Conservation (phyloP, 2,113 vertebrate species). For the Leucosticte australis region DNA sequence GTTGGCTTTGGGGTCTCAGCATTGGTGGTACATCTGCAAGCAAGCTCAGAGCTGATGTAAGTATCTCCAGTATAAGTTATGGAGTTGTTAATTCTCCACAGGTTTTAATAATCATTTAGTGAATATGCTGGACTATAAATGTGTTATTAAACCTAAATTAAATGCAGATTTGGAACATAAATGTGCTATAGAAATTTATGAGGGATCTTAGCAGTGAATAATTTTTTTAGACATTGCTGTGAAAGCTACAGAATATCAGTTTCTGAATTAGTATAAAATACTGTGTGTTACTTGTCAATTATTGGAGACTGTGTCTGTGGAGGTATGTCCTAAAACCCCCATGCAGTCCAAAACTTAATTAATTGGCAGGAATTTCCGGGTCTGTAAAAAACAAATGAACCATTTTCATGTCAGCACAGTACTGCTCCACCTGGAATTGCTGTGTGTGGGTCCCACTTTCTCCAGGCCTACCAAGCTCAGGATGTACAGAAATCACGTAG, state of each 20-base stretch:
- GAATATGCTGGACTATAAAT: neutral
- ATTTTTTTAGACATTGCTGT: neutral
- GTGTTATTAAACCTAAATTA: constrained; percentile 59
- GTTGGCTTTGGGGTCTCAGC: neutral
- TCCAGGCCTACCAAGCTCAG: neutral
- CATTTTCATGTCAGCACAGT: neutral
- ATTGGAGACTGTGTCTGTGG: neutral
- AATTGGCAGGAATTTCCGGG: neutral
- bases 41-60: neutral
- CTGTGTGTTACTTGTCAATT: neutral
- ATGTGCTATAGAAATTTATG: constrained; percentile 48
- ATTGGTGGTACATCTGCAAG: neutral
- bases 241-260: neutral
- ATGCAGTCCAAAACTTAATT: neutral
- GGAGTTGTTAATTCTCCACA: constrained; percentile 34
- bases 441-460: neutral
- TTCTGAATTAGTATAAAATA: constrained; percentile 22
- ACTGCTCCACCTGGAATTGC: neutral
- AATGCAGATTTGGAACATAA: constrained; percentile 41
- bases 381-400: neutral
- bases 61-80: neutral
- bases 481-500: neutral
- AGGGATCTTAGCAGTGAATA: constrained; percentile 15
- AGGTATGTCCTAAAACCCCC: neutral
- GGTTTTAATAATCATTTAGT: constrained; percentile 40